These are phyloP conservation scores for Felis chaus DNA, from an alignment of 2,113 vertebrate genomes.

Conservation along the genomic window DNA sequence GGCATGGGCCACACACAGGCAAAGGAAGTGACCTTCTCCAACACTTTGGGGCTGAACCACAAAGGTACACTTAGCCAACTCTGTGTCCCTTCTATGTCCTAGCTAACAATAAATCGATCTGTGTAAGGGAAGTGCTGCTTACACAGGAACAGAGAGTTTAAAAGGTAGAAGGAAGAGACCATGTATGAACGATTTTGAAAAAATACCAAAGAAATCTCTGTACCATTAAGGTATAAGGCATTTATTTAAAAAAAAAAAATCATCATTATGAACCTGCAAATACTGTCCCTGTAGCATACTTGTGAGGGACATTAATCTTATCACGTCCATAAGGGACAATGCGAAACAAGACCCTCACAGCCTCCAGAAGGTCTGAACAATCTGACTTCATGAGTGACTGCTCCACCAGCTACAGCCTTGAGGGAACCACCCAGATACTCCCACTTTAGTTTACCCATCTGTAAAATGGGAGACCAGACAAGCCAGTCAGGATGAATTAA, in stretches of 20 bases:
- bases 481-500: neutral
- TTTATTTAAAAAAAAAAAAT: neutral
- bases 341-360: neutral
- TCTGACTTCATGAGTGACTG: neutral
- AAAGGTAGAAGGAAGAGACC: neutral
- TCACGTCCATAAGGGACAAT: rapidly evolving
- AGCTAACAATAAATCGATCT: too few relatives aligned
- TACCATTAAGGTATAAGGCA: neutral
- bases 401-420: neutral
- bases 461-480: neutral
- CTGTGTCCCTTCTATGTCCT: neutral
- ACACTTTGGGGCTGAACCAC: neutral
- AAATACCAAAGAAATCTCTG: neutral
- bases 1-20: rapidly evolving
- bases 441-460: neutral
- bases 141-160: neutral
- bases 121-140: neutral
- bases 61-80: neutral
- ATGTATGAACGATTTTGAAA: neutral
- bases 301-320: neutral
- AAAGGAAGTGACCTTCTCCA: neutral
- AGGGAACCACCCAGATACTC: neutral
- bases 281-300: neutral
- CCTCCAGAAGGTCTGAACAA: neutral
- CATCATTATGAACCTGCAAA: neutral